These are phyloP conservation scores for Pantelozetes paolii DNA, from an alignment of 2,888 invertebrate genomes.

Conservation along the genomic window DNA sequence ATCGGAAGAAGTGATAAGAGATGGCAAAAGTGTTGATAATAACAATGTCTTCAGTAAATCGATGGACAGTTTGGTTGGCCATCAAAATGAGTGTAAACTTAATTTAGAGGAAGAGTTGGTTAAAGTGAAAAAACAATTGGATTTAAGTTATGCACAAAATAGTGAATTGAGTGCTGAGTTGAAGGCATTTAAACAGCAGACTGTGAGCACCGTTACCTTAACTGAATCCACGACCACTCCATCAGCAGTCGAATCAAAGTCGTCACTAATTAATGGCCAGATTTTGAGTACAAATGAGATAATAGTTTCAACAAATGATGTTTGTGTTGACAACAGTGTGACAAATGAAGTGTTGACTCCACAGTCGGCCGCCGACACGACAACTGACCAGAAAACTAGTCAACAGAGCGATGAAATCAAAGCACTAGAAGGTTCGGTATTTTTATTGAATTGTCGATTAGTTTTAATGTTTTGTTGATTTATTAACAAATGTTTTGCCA, in stretches of 20 bases:
- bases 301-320: not conserved
- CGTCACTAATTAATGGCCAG: not conserved
- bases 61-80: not conserved
- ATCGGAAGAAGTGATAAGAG: not conserved
- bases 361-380: not conserved
- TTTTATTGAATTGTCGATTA: no score
- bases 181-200: not conserved
- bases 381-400: not conserved
- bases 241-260: not conserved
- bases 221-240: not conserved
- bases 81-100: not conserved
- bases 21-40: not conserved
- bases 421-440: not conserved
- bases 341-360: not conserved
- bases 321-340: not conserved
- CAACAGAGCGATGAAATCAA: not conserved
- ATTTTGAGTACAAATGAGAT: constrained; percentile 16
- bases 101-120: constrained; percentile 4
- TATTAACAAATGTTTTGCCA: not conserved
- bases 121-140: constrained; percentile 17
- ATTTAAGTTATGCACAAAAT: not conserved
- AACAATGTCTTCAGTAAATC: not conserved
- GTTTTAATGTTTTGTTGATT: not conserved
- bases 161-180: constrained; percentile 21
- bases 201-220: not conserved